Evolutionary conservation across 92 coral and sea anemone species (phyloP).

Genomic region (Epizoanthus illoricatus): DNA sequence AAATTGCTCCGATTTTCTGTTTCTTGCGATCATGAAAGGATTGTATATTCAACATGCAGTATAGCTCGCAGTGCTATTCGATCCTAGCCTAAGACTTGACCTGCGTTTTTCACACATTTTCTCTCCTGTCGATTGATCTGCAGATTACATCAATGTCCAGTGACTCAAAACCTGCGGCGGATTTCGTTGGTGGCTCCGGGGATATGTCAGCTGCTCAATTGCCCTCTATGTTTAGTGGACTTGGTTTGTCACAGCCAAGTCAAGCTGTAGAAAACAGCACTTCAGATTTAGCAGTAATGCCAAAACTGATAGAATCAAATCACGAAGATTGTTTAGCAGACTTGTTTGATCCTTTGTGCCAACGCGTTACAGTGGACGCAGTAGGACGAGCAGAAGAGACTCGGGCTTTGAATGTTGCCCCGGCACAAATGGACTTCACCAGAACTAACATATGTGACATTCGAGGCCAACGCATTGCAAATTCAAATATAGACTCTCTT

Average conservation of each 20-base stretch:
- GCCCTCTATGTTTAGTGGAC: conserved; percentile 21
- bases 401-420: background rate
- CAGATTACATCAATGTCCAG: background rate
- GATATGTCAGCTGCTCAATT: background rate
- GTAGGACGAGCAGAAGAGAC: background rate
- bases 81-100: too few species aligned
- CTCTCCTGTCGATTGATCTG: background rate
- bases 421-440: background rate
- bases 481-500: background rate
- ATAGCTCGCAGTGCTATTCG: too few species aligned
- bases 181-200: background rate
- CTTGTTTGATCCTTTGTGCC: conserved; percentile 21
- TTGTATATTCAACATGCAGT: too few species aligned
- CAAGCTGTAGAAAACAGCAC: background rate
- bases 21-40: too few species aligned
- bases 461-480: too few species aligned
- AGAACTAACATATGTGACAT: background rate
- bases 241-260: conserved; percentile 7
- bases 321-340: background rate
- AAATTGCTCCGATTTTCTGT: too few species aligned
- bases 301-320: conserved; percentile 1
- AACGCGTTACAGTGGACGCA: background rate
- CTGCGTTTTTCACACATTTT: too few species aligned
- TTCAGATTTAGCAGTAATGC: background rate
- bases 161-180: background rate